phyloP scores from a whole-genome alignment of 2,797 vertebrate genomes.

The Sebastes trivittatus region DNA sequence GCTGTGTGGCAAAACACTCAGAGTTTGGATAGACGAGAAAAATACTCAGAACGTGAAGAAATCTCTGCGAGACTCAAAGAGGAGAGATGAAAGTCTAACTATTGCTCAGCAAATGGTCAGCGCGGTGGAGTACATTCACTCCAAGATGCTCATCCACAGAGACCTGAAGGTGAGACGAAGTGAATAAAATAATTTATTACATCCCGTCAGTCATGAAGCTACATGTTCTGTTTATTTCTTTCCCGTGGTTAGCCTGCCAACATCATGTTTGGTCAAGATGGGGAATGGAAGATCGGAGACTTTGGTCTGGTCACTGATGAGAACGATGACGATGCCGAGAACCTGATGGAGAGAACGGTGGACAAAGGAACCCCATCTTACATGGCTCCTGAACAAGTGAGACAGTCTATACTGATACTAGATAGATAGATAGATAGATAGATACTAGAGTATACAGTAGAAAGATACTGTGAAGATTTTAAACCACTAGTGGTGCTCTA shows the following conservation, averaged over 20 bases:
- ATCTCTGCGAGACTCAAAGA: background rate
- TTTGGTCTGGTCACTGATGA: slow-evolving; percentile 88
- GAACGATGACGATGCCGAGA: slow-evolving; percentile 44
- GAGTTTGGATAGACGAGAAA: slow-evolving; percentile 79
- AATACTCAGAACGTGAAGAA: slow-evolving; percentile 42
- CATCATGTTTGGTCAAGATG: slow-evolving; percentile 84
- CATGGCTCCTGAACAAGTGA: slow-evolving; percentile 95
- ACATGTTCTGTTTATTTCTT: background rate
- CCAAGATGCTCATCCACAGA: slow-evolving; percentile 85
- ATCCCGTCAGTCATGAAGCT: background rate
- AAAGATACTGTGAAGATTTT: background rate
- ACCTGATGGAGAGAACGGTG: slow-evolving; percentile 66
- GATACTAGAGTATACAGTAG: too few species aligned
- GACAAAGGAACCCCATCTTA: slow-evolving; percentile 82
- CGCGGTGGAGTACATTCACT: slow-evolving; percentile 89
- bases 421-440: too few species aligned
- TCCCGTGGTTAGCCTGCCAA: slow-evolving; percentile 84
- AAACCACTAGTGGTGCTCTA: background rate
- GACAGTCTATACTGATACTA: background rate
- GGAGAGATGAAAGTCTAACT: slow-evolving; percentile 65
- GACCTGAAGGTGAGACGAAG: slow-evolving; percentile 87
- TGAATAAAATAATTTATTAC: background rate
- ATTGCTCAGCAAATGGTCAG: slow-evolving; percentile 81
- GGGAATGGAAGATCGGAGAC: slow-evolving; percentile 90
- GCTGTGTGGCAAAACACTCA: slow-evolving; percentile 85